phyloP scores from a whole-genome alignment of 2,113 vertebrate genomes.

The Puffinus mauretanicus region DNA sequence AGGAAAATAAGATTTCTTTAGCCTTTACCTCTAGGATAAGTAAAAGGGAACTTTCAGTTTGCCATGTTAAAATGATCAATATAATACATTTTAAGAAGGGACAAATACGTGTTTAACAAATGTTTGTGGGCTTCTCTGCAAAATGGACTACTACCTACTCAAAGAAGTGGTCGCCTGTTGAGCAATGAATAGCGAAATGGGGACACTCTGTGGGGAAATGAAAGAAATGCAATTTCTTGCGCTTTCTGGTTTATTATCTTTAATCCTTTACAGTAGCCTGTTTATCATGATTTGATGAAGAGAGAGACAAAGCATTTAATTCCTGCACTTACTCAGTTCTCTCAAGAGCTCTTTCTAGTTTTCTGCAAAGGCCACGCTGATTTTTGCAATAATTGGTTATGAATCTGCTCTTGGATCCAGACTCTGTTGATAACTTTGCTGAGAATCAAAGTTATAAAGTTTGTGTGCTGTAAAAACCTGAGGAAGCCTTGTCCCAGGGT shows the following conservation, averaged over 20 bases:
- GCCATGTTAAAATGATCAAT: neutral
- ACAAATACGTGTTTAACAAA: neutral
- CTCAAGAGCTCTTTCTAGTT: neutral
- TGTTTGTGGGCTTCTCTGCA: neutral
- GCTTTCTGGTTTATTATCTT: neutral
- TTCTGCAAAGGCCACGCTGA: neutral
- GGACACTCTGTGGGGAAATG: constrained; percentile 49
- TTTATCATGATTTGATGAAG: neutral
- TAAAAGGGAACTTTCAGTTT: neutral
- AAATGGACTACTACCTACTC: neutral
- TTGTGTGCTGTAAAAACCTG: neutral
- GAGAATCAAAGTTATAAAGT: neutral
- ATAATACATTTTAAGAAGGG: neutral
- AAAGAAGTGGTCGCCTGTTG: neutral
- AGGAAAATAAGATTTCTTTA: neutral
- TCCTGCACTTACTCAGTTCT: neutral
- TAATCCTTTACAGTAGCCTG: neutral
- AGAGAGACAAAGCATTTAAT: neutral
- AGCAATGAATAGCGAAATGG: neutral
- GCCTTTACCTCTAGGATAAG: neutral
- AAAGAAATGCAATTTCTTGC: constrained; percentile 24
- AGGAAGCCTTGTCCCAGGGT: neutral
- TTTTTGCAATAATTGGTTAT: neutral
- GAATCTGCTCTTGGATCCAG: neutral
- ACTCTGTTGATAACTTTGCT: neutral